Conservation (phyloP, 2,797 vertebrate species). For the Acridotheres tristis region DNA sequence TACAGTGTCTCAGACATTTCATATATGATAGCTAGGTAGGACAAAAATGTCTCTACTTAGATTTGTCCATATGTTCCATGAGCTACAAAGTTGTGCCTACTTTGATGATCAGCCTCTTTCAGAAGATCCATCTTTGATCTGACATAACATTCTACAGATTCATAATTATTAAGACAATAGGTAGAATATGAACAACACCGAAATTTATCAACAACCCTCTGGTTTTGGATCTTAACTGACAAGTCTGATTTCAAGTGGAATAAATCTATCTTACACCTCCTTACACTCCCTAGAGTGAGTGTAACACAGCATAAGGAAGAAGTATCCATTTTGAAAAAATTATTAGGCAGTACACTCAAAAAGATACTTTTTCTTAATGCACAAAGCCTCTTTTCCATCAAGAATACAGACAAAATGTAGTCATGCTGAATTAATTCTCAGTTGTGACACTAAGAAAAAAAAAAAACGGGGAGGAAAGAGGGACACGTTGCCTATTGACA, state of each 20-base stretch:
- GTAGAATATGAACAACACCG: neutral
- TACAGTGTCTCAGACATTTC: neutral
- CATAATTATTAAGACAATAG: neutral
- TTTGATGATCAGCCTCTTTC: neutral
- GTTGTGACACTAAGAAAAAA: neutral
- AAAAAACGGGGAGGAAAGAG: fast-evolving
- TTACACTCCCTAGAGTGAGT: too few species aligned
- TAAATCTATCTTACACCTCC: neutral
- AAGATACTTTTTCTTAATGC: neutral
- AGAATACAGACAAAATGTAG: neutral
- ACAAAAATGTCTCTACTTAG: neutral
- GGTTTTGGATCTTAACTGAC: neutral
- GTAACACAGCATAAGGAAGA: neutral
- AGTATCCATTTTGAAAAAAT: neutral
- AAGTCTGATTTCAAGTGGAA: neutral
- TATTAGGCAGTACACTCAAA: neutral
- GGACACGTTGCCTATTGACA: neutral
- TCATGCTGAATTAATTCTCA: neutral
- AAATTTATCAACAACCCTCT: neutral
- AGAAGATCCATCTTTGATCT: neutral
- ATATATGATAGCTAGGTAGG: neutral
- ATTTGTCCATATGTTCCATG: neutral
- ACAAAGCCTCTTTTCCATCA: neutral
- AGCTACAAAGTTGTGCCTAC: neutral
- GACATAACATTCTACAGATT: neutral